These are phyloP conservation scores for Toxotes chatareus DNA, from an alignment of 2,113 vertebrate species.

Conservation along the genomic window DNA sequence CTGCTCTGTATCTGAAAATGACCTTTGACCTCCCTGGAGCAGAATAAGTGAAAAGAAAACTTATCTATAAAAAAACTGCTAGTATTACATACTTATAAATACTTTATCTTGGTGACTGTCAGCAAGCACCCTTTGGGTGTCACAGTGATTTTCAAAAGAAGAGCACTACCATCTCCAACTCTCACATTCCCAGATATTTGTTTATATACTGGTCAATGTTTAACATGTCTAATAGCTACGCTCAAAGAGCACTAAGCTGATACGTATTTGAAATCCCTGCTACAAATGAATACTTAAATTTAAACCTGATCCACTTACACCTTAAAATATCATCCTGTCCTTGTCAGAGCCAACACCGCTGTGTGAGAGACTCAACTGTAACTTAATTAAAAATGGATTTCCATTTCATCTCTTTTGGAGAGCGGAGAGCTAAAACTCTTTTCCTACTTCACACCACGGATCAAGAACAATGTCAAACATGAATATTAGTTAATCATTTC, in stretches of 20 bases:
- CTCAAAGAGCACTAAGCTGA: not conserved
- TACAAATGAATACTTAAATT: slow-evolving; percentile 3
- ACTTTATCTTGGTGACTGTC: not conserved
- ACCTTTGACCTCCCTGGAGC: slow-evolving; percentile 13
- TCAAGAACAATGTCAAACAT: slow-evolving; percentile 54
- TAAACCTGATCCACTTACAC: slow-evolving; percentile 25
- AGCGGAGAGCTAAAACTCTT: slow-evolving; percentile 7
- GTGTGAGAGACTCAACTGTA: slow-evolving; percentile 22
- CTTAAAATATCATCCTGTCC: not conserved
- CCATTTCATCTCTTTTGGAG: slow-evolving; percentile 45
- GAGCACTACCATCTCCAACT: not conserved
- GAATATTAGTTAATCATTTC: slow-evolving; percentile 64
- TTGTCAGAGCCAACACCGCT: not conserved
- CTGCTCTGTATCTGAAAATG: not conserved
- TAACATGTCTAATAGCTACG: not conserved
- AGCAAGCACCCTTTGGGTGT: not conserved
- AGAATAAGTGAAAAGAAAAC: not conserved
- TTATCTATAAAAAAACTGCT: not conserved
- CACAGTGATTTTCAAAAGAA: not conserved
- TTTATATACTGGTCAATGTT: not conserved
- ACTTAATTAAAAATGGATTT: slow-evolving; percentile 66
- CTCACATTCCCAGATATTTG: not conserved
- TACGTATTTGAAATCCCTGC: not conserved
- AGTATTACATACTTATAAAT: not conserved
- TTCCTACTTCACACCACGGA: slow-evolving; percentile 29